A percentile compares a stretch with the other conserved stretches of the same genome.
Evolutionary conservation across 2,113 vertebrate species (phyloP).

Genomic region (Panurus biarmicus): DNA sequence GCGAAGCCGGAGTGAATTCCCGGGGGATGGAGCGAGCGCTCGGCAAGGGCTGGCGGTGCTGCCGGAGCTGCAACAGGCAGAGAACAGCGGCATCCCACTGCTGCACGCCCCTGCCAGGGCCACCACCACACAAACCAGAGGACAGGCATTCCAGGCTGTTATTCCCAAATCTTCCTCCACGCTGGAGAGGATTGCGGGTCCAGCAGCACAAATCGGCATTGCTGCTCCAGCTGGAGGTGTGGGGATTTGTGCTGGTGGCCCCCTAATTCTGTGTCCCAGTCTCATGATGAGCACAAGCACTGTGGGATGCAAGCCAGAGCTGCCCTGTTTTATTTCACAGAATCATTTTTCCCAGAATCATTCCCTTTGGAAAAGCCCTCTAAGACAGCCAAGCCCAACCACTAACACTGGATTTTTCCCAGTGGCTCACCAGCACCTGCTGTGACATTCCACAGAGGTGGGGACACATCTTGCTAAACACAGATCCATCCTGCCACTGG

Average conservation of each 20-base stretch:
- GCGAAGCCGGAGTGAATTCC: neutral
- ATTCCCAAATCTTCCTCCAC: neutral
- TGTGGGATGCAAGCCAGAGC: neutral
- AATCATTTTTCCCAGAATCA: neutral
- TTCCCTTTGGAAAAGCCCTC: neutral
- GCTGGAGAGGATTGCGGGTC: accelerated
- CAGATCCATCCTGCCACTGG: neutral
- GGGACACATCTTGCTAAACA: neutral
- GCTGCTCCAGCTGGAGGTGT: neutral
- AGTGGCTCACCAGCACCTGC: neutral
- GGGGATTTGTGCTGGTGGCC: neutral
- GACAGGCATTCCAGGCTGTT: accelerated
- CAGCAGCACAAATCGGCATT: neutral
- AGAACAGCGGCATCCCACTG: no score
- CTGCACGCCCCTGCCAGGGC: neutral
- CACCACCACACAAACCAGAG: neutral
- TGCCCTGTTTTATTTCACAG: neutral
- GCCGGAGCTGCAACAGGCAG: neutral
- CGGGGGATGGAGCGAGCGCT: neutral
- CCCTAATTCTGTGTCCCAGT: accelerated
- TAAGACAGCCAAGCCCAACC: neutral
- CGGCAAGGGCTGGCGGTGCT: neutral
- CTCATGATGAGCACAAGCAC: neutral
- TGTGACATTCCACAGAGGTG: accelerated
- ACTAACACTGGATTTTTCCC: neutral